Percentiles rank a stretch among this genome's conserved stretches.
These are phyloP conservation scores for Oenanthe oenanthe DNA, from an alignment of 2,113 vertebrate species.

Conservation along the genomic window DNA sequence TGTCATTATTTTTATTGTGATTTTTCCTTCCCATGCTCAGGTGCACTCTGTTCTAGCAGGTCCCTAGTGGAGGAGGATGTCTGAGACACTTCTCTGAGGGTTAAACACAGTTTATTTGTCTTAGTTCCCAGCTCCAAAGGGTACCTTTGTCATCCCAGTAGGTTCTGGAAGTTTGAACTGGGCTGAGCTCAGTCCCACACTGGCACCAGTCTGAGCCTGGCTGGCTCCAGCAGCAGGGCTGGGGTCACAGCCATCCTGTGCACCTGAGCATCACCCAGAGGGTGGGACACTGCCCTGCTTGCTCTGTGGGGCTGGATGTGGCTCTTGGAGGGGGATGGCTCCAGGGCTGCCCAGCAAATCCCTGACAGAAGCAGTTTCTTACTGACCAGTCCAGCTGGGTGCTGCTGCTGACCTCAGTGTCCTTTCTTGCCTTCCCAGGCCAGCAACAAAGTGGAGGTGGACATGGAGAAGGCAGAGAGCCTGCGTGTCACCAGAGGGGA, in stretches of 20 bases:
- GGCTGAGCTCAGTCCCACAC: neutral
- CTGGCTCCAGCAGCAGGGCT: neutral
- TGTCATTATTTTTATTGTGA: neutral
- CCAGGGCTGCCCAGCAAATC: neutral
- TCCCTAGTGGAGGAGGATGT: neutral
- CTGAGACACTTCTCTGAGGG: rapidly evolving
- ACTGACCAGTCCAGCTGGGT: rapidly evolving
- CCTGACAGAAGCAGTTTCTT: neutral
- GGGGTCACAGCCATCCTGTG: neutral
- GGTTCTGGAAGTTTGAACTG: neutral
- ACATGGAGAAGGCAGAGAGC: slow-evolving; percentile 91
- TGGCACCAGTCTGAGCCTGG: neutral
- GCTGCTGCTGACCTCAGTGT: neutral
- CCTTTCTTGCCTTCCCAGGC: slow-evolving; percentile 77
- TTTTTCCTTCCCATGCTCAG: neutral
- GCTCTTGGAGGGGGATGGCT: neutral
- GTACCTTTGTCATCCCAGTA: neutral
- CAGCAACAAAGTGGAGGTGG: slow-evolving; percentile 94
- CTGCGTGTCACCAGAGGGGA: slow-evolving; percentile 87
- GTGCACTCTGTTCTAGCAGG: neutral
- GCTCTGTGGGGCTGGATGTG: neutral
- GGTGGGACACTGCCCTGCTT: neutral
- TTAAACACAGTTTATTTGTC: neutral
- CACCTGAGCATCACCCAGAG: neutral
- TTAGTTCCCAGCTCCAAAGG: neutral